Evolutionary conservation across 2,888 invertebrate species (phyloP).

Genomic region (Caenorhabditis sulstoni): DNA sequence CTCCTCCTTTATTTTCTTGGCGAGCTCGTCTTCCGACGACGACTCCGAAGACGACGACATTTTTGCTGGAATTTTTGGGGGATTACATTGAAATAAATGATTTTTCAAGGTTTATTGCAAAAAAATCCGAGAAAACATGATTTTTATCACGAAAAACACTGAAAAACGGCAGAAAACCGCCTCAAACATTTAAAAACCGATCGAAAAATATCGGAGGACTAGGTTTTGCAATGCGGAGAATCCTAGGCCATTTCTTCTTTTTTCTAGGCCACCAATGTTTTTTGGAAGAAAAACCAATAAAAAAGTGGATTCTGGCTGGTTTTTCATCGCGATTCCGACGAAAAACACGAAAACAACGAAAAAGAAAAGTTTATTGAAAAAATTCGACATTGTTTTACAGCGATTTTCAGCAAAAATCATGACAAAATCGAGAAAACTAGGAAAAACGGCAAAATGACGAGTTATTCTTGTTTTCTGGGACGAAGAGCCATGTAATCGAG

Average conservation of each 20-base stretch:
- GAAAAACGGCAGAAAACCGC: neutral
- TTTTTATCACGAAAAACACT: no score
- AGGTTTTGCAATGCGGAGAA: neutral
- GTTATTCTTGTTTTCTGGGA: no score
- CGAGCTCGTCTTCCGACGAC: conserved; percentile 45
- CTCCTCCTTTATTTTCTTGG: conserved; percentile 25
- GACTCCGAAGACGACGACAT: conserved; percentile 30
- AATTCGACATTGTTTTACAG: no score
- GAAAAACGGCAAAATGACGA: no score
- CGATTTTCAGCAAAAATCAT: no score
- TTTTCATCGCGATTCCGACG: conserved; percentile 3
- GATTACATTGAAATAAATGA: no score
- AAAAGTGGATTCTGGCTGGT: neutral
- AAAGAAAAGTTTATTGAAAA: no score
- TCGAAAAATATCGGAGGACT: neutral
- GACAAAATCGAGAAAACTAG: no score
- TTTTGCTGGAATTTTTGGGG: conserved; percentile 27
- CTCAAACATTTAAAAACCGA: neutral
- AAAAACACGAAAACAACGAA: no score
- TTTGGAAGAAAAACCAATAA: neutral
- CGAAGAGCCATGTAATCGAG: conserved; percentile 1
- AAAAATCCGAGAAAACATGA: neutral
- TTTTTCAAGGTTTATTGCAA: no score
- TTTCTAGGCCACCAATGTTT: conserved; percentile 4
- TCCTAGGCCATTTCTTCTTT: neutral